phyloP scores from a whole-genome alignment of 2,797 vertebrate genomes.

The Muscicapa striata region DNA sequence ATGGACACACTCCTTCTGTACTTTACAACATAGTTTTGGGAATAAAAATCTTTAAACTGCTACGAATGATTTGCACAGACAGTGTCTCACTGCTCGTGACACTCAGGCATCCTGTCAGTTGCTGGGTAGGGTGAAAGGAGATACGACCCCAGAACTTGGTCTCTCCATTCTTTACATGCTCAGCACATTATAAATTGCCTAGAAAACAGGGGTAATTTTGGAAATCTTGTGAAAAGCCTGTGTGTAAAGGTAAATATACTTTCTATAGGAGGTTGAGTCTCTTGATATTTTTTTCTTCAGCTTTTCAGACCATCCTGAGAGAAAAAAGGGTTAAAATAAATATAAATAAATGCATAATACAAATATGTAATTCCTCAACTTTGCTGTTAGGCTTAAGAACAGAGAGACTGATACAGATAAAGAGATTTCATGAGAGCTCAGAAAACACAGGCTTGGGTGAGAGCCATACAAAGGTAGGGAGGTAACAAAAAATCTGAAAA shows the following conservation, averaged over 20 bases:
- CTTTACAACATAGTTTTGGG: neutral
- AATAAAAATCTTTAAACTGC: slow-evolving; percentile 24
- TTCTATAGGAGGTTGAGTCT: neutral
- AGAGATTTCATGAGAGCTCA: neutral
- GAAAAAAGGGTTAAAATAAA: neutral
- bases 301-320: neutral
- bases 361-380: neutral
- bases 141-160: neutral
- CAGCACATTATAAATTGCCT: neutral
- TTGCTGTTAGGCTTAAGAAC: neutral
- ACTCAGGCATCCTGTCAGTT: neutral
- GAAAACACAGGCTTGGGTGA: neutral
- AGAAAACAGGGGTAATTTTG: neutral
- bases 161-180: neutral
- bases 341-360: neutral
- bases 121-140: neutral
- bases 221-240: neutral
- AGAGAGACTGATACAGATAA: neutral
- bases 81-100: neutral
- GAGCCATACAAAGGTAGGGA: neutral
- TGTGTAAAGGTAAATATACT: neutral
- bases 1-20: neutral
- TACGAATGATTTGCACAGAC: neutral
- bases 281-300: neutral
- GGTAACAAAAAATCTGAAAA: neutral